These are phyloP conservation scores for Coendou prehensilis DNA, from an alignment of 2,797 vertebrate species.

Conservation along the genomic window DNA sequence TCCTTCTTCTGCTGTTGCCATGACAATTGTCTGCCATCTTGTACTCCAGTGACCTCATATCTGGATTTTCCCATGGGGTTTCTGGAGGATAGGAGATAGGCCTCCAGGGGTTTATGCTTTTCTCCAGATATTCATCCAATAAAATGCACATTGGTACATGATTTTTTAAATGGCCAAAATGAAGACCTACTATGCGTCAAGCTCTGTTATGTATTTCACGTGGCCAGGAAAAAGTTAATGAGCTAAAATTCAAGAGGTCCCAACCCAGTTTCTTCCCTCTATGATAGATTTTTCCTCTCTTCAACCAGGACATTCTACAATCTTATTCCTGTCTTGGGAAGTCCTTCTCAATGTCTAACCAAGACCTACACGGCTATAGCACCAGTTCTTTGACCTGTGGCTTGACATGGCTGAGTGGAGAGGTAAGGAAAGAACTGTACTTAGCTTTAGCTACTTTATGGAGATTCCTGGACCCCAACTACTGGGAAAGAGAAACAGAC, in stretches of 20 bases:
- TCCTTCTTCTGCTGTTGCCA: constrained; percentile 70
- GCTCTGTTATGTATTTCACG: neutral
- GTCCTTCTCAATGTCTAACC: neutral
- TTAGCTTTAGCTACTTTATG: too few relatives aligned
- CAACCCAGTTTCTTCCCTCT: neutral
- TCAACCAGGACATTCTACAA: neutral
- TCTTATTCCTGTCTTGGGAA: constrained; percentile 12
- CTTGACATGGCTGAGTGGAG: neutral
- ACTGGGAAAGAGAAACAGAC: neutral
- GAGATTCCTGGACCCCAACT: neutral
- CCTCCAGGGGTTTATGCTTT: constrained; percentile 3
- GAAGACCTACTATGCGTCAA: neutral
- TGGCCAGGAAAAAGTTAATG: neutral
- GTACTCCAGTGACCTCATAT: constrained; percentile 16
- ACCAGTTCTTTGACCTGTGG: neutral
- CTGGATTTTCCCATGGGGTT: constrained; percentile 49
- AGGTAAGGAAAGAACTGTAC: neutral
- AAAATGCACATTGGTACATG: neutral
- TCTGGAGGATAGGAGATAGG: neutral
- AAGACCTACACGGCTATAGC: neutral
- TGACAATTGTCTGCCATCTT: constrained; percentile 80
- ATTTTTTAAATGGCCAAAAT: neutral
- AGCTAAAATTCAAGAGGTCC: neutral
- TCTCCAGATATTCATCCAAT: neutral
- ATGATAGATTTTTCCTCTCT: constrained; percentile 34